These are phyloP conservation scores for Pseudomugil tenellus DNA, from an alignment of 2,797 vertebrate species.

Conservation along the genomic window DNA sequence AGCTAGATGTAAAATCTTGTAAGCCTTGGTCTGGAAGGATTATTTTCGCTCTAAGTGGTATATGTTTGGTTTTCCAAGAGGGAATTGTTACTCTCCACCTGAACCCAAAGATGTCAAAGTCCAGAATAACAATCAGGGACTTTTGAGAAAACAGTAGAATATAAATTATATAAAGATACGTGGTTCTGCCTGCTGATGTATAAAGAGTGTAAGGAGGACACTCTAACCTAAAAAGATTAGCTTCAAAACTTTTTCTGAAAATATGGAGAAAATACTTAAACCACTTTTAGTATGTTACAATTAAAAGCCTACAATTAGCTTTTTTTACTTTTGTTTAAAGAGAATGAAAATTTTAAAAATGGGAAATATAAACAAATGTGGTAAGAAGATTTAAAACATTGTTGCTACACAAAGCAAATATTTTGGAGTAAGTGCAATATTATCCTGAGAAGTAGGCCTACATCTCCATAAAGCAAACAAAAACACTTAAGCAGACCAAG, in stretches of 20 bases:
- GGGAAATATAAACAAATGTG: background rate
- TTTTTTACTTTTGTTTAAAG: background rate
- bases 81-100: slow-evolving; percentile 34
- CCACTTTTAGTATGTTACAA: background rate
- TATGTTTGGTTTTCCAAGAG: slow-evolving; percentile 48
- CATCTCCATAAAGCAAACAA: slow-evolving; percentile 1
- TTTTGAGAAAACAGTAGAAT: slow-evolving; percentile 13
- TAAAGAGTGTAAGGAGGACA: background rate
- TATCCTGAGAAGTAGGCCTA: background rate
- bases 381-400: background rate
- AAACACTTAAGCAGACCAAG: background rate
- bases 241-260: background rate
- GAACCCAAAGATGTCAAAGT: slow-evolving; percentile 27
- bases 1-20: slow-evolving; percentile 50
- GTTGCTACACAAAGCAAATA: background rate
- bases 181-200: no score
- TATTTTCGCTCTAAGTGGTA: slow-evolving; percentile 43
- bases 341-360: background rate
- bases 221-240: background rate
- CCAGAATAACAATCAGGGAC: background rate
- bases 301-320: no score
- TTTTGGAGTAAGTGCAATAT: background rate
- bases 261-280: background rate
- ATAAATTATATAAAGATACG: no score
- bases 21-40: slow-evolving; percentile 44